Conservation (phyloP, 1,140 invertebrate species). For the Bombus huntii region DNA sequence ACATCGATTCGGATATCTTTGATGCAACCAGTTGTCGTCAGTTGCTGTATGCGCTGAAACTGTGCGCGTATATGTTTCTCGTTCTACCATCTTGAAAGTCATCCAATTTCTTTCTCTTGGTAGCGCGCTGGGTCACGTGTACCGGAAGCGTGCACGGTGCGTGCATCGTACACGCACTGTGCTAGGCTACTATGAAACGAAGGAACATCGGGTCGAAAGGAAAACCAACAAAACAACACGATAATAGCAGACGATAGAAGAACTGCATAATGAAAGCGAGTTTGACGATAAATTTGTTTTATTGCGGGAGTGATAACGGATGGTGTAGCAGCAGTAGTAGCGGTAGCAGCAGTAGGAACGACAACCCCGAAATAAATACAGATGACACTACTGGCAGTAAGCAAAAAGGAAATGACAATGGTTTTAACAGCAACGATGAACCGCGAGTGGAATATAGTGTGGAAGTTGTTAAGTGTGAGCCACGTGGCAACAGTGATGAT, state of each 20-base stretch:
- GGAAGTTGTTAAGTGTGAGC: constrained; percentile 31
- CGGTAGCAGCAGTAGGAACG: not conserved
- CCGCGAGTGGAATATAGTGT: constrained; percentile 56
- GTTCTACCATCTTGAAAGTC: constrained; percentile 47
- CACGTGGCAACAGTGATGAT: constrained; percentile 42
- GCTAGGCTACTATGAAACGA: not conserved
- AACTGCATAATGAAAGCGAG: constrained; percentile 50
- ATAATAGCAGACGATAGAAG: constrained; percentile 1
- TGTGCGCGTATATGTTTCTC: constrained; percentile 13
- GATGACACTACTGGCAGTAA: not conserved
- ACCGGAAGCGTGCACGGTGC: constrained; percentile 46
- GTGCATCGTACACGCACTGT: constrained; percentile 48
- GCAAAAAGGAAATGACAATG: constrained; percentile 48
- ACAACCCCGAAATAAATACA: not conserved
- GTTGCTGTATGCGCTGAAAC: not conserved
- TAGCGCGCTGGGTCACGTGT: constrained; percentile 38
- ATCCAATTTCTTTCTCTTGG: constrained; percentile 30
- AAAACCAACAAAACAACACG: constrained; percentile 21
- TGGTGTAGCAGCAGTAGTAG: not conserved
- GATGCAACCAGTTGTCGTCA: not conserved
- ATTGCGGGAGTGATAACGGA: constrained; percentile 52
- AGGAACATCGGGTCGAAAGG: not conserved
- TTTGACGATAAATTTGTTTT: constrained; percentile 20
- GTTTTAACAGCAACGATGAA: constrained; percentile 48
- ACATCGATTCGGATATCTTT: not conserved